Base-by-base conservation (phyloP, 2,113 vertebrate genomes). In the Aphelocoma coerulescens region DNA sequence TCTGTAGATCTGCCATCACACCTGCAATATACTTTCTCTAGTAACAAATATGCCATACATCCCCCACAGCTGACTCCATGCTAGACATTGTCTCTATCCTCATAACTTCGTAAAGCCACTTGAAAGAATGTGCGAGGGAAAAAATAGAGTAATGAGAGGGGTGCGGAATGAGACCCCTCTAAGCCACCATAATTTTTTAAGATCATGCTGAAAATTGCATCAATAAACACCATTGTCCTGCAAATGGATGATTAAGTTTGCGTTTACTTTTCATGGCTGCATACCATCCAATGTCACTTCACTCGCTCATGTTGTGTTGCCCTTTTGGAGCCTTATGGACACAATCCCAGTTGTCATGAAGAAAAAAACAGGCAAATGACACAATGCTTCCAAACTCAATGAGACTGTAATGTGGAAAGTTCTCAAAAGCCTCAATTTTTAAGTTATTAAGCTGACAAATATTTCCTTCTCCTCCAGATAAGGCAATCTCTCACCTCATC, bases 401-500 rank as follows among this genome's bases (percentile, higher is more conserved):
- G 3, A 92, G 58, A 83, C 21, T 14, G 28, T 58, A 52, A 61
- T 44, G 28, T 1, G 2, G 51, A 67, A 44, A 83, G 39, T 18
- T 88, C 69, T 78, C 9, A 7, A 78, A 96, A 87, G n/a, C 51
- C 76, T 80, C 18, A 62, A 5, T 83, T 96, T 96, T 88, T 55
- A 84, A 72, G 46, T 91, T 91, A 84, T 80, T 95, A 89, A 62
- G 88, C 77, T 95, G 77, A 89, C 30, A 94, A 96, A 88, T 75
- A 66, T 81, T 93, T 78, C 73, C 52, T 81, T 3, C 46, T 71
- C 7, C 35, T 92, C 21, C 55, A 74, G 59, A 72, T 83, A 94
- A 92, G 85, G 27, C 37, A 84, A 58, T 91, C 87, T 89, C 75
- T 94, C 11, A 22, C 39, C 76, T 94, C 88, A 95, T 94, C 86